A percentile compares a stretch with the other conserved stretches of the same genome.
Evolutionary conservation across 2,888 invertebrate species (phyloP).

Genomic region (Yponomeuta cagnagella): DNA sequence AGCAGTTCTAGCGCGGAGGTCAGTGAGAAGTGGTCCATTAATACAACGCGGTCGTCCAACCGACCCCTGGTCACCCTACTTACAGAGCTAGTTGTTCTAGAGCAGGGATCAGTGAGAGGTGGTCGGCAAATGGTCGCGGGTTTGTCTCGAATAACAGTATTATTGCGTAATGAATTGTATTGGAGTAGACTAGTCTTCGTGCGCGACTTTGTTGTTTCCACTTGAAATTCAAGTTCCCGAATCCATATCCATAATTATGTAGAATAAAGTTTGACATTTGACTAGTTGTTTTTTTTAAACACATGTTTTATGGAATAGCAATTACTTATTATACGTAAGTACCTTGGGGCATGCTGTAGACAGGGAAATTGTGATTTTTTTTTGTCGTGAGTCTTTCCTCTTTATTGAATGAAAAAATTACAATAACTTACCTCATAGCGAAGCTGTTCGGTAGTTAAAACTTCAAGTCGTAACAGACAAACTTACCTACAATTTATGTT

Average conservation of each 20-base stretch:
- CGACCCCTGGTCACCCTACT: not conserved
- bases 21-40: not conserved
- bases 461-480: not conserved
- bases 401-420: no score
- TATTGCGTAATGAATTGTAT: constrained; percentile 10
- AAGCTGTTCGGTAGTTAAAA: no score
- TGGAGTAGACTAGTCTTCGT: not conserved
- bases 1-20: not conserved
- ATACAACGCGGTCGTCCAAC: not conserved
- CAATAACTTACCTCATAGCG: no score
- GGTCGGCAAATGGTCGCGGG: constrained; percentile 12
- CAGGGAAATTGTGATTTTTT: no score
- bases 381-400: no score
- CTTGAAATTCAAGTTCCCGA: not conserved
- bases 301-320: no score
- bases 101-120: not conserved
- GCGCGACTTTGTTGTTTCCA: not conserved
- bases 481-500: not conserved
- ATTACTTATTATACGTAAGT: no score
- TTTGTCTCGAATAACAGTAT: constrained; percentile 17
- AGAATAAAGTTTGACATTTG: no score
- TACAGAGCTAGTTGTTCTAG: not conserved
- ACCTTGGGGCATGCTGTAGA: no score
- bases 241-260: no score
- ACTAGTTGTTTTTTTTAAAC: no score